These are phyloP conservation scores for Nomada goodeniana DNA, from an alignment of 2,888 invertebrate species.

Conservation along the genomic window DNA sequence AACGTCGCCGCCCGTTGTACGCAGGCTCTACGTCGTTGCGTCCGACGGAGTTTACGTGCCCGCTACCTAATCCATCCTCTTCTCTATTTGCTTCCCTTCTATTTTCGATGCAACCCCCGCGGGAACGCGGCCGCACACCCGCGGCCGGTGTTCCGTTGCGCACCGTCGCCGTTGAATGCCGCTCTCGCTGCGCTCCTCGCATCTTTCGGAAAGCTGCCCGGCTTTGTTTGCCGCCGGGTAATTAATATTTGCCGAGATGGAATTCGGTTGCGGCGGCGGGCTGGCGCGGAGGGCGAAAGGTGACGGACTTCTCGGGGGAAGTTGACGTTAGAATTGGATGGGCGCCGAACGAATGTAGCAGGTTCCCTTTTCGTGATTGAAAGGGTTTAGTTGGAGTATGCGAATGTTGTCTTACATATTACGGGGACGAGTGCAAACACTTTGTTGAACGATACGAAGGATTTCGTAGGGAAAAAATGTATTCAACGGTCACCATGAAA, in stretches of 20 bases:
- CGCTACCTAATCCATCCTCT: slow-evolving; percentile 60
- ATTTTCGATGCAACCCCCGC: slow-evolving; percentile 45
- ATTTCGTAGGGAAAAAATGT: no score
- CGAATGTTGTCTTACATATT: no score
- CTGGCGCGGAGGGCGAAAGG: no score
- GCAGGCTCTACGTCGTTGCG: slow-evolving; percentile 37
- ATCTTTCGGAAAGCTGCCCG: background rate
- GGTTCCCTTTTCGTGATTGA: no score
- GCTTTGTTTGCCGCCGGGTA: slow-evolving; percentile 28
- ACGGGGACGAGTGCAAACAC: no score
- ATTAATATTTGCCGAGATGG: slow-evolving; percentile 62
- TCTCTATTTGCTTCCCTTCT: slow-evolving; percentile 62
- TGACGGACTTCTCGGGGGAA: no score
- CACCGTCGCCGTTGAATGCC: slow-evolving; percentile 30
- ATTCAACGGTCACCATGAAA: background rate
- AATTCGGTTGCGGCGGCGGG: background rate
- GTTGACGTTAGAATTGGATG: no score
- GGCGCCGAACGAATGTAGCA: no score
- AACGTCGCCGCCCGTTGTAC: slow-evolving; percentile 41
- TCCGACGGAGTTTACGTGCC: slow-evolving; percentile 52
- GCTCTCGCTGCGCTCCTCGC: slow-evolving; percentile 17
- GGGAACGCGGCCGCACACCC: slow-evolving; percentile 13
- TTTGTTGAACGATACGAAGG: no score
- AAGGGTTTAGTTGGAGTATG: no score
- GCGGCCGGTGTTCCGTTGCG: slow-evolving; percentile 21